These are phyloP conservation scores for Drosophila eugracilis DNA, from an alignment of 1,140 invertebrate genomes.

Conservation along the genomic window DNA sequence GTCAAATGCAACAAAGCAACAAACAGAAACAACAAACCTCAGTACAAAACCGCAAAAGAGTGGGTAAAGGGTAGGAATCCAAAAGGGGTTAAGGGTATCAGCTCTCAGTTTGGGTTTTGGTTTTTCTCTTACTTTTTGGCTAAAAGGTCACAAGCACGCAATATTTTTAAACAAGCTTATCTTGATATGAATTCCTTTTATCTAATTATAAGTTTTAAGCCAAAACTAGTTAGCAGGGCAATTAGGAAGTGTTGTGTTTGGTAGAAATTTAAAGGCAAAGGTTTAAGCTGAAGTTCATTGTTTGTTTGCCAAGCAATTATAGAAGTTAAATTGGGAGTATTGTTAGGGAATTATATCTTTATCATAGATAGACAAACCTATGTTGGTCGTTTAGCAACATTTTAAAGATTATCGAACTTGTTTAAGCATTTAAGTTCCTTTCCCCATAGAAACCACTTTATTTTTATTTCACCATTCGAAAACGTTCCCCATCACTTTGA, in stretches of 20 bases:
- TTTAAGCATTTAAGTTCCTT: background rate
- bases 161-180: constrained; percentile 34
- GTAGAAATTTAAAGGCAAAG: background rate
- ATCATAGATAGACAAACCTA: no score
- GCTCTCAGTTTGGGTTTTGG: background rate
- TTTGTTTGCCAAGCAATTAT: background rate
- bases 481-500: constrained; percentile 5
- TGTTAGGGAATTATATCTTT: no score
- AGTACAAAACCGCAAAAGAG: constrained; percentile 27
- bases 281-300: background rate
- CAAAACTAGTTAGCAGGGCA: constrained; percentile 10
- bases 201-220: constrained; percentile 12
- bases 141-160: constrained; percentile 21
- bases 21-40: constrained; percentile 34
- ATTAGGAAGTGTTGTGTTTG: constrained; percentile 2
- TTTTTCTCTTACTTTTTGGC: background rate
- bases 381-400: no score
- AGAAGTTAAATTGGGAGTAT: no score
- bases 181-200: constrained; percentile 24
- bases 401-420: no score
- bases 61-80: background rate
- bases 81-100: background rate
- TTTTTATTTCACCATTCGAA: constrained; percentile 13
- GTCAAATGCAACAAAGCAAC: constrained; percentile 58
- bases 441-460: constrained; percentile 12